phyloP scores from a whole-genome alignment of 2,888 invertebrate genomes.

The Zhuqinia jingwanae region DNA sequence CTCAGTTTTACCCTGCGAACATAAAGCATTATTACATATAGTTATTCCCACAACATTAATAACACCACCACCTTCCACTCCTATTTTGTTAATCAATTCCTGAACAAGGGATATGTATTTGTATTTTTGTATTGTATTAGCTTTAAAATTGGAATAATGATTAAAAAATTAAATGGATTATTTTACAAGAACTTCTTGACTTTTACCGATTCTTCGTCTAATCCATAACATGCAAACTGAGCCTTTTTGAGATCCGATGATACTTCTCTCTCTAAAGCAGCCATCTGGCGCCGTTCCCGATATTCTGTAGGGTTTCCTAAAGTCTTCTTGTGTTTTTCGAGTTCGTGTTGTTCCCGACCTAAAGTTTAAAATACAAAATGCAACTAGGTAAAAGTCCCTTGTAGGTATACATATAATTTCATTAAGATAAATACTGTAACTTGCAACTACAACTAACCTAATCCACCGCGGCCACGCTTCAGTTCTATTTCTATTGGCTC shows the following conservation, averaged over 20 bases:
- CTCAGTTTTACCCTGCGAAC: neutral
- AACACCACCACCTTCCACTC: too few relatives aligned
- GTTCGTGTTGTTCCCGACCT: constrained; percentile 79
- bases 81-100: neutral
- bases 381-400: neutral
- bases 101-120: too few relatives aligned
- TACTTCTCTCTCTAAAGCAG: constrained; percentile 82
- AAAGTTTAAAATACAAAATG: neutral
- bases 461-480: constrained; percentile 85
- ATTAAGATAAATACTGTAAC: neutral
- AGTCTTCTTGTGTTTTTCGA: constrained; percentile 79
- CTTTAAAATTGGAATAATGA: too few relatives aligned
- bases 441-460: constrained; percentile 82
- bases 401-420: too few relatives aligned
- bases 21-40: neutral
- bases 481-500: constrained; percentile 86
- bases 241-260: constrained; percentile 82
- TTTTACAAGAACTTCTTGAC: neutral
- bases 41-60: too few relatives aligned
- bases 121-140: too few relatives aligned
- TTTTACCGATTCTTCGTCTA: constrained; percentile 83
- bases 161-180: neutral
- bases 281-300: constrained; percentile 82
- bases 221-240: constrained; percentile 84
- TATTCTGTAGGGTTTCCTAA: constrained; percentile 82